Conservation (phyloP, 2,113 vertebrate genomes). For the Chunga burmeisteri region DNA sequence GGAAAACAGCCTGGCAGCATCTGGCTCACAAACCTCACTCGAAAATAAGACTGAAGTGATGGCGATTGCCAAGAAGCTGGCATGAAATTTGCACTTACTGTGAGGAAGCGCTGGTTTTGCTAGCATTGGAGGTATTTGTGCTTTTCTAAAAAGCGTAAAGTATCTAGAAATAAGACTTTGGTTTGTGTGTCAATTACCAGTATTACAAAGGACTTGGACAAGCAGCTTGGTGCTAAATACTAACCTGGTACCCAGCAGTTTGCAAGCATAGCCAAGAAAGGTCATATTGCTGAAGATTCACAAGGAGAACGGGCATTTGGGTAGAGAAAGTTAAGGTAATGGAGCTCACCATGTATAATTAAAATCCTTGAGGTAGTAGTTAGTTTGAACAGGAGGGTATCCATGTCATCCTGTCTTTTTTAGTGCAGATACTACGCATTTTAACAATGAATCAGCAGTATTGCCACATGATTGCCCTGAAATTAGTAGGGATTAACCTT, state of each 20-base stretch:
- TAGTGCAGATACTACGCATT: background rate
- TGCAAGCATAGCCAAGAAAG: background rate
- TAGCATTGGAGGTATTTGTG: background rate
- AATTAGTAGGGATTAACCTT: slow-evolving; percentile 39
- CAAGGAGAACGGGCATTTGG: background rate
- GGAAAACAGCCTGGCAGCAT: background rate
- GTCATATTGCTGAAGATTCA: background rate
- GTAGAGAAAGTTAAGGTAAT: background rate
- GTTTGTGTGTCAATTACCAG: accelerated
- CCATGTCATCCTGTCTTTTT: background rate
- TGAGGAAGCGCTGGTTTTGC: background rate
- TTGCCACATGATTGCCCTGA: slow-evolving; percentile 29
- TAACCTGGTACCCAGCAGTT: background rate
- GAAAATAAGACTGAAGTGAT: accelerated
- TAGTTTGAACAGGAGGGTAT: background rate
- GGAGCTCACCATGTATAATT: background rate
- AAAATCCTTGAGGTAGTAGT: background rate
- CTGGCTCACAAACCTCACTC: background rate
- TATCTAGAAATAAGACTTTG: background rate
- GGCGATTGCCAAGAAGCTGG: background rate
- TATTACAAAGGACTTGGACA: background rate
- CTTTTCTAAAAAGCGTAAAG: background rate
- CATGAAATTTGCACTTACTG: accelerated
- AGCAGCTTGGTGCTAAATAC: background rate
- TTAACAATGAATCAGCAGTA: slow-evolving; percentile 38